These are phyloP conservation scores for Thumatha senex DNA, from an alignment of 2,888 invertebrate genomes.

Conservation along the genomic window DNA sequence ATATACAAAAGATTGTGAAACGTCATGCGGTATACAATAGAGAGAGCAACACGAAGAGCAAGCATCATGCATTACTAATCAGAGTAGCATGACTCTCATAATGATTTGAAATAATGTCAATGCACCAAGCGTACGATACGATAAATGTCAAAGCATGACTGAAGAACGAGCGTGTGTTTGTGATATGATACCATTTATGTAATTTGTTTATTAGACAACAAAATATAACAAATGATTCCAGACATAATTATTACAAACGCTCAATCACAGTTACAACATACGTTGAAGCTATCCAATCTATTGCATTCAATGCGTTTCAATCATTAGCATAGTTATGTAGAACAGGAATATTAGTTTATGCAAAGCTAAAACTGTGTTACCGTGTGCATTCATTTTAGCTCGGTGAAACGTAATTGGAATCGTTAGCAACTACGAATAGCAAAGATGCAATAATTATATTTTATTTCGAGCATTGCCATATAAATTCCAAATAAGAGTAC, in stretches of 20 bases:
- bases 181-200: not conserved
- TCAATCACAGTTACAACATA: constrained; percentile 18
- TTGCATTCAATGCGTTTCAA: constrained; percentile 29
- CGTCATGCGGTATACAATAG: constrained; percentile 71
- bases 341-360: constrained; percentile 27
- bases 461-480: not conserved
- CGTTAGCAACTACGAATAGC: constrained; percentile 21
- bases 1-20: constrained; percentile 71
- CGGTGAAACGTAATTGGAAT: constrained; percentile 28
- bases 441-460: constrained; percentile 18
- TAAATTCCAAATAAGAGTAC: constrained; percentile 1
- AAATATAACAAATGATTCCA: constrained; percentile 3
- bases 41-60: constrained; percentile 70
- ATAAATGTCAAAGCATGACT: constrained; percentile 6
- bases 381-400: constrained; percentile 20
- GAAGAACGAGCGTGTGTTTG: not conserved
- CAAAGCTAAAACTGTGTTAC: constrained; percentile 18
- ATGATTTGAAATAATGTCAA: constrained; percentile 37
- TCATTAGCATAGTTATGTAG: constrained; percentile 38
- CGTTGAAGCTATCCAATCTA: constrained; percentile 19
- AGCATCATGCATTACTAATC: constrained; percentile 72
- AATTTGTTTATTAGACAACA: constrained; percentile 1
- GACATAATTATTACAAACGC: constrained; percentile 7
- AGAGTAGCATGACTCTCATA: constrained; percentile 55
- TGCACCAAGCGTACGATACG: constrained; percentile 19